Evolutionary conservation across 2,797 vertebrate species (phyloP).

Genomic region (Smutsia temminckii): DNA sequence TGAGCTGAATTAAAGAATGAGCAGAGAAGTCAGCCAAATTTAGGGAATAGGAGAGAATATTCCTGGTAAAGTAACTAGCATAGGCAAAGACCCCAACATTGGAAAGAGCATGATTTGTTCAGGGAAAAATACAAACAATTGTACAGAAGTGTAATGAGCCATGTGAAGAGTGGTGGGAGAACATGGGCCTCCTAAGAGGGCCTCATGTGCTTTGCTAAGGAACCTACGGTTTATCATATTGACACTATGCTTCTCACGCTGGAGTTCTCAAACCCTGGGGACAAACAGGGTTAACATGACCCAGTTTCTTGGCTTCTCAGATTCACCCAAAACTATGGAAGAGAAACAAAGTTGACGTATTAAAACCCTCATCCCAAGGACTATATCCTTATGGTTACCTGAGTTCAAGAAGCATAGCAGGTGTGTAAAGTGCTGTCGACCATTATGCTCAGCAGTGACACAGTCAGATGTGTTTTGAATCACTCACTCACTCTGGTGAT

Average conservation of each 20-base stretch:
- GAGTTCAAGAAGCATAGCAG: background rate
- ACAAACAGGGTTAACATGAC: background rate
- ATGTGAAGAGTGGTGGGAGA: background rate
- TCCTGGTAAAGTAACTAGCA: background rate
- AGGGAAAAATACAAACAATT: background rate
- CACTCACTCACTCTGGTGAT: background rate
- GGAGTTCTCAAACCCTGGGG: background rate
- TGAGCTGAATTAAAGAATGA: background rate
- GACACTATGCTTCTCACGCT: background rate
- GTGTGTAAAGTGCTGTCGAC: background rate
- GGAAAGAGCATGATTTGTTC: background rate
- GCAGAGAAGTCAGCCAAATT: background rate
- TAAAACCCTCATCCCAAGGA: background rate
- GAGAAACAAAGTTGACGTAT: background rate
- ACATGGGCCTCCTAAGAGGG: background rate
- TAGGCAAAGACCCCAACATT: background rate
- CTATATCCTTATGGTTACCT: background rate
- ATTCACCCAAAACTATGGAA: background rate
- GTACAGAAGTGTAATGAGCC: background rate
- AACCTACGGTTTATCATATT: background rate
- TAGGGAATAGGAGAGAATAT: background rate
- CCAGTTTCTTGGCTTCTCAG: background rate
- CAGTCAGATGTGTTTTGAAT: background rate
- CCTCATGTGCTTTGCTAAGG: background rate
- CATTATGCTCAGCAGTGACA: background rate